These are phyloP conservation scores for Python bivittatus DNA, from an alignment of 2,113 vertebrate species.

Conservation along the genomic window DNA sequence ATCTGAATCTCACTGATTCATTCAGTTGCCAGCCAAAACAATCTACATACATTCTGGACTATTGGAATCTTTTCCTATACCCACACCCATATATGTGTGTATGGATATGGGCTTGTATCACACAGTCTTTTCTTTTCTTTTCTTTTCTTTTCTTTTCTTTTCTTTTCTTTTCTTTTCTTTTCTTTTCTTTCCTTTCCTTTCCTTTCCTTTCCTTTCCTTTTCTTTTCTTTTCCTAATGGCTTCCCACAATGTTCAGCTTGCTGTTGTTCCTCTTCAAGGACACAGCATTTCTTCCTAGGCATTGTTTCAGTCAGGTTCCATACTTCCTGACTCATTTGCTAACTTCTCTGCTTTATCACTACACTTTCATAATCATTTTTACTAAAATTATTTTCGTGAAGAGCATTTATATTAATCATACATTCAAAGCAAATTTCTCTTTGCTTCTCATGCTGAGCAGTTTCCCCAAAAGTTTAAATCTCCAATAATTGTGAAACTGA, in stretches of 20 bases:
- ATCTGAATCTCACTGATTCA: not conserved
- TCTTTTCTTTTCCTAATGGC: not conserved
- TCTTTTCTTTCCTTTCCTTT: too few species aligned
- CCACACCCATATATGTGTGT: not conserved
- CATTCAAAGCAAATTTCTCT: not conserved
- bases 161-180: too few species aligned
- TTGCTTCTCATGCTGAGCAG: not conserved
- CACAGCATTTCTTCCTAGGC: not conserved
- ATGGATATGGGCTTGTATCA: not conserved
- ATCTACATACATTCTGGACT: not conserved
- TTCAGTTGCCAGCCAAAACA: not conserved
- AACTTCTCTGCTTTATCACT: not conserved
- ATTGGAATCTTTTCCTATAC: too few species aligned
- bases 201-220: too few species aligned
- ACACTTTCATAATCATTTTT: not conserved
- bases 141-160: too few species aligned
- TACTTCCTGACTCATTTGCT: not conserved
- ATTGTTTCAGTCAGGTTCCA: not conserved
- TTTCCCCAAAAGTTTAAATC: not conserved
- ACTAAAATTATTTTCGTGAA: not conserved
- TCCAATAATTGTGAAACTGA: not conserved
- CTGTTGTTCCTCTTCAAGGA: not conserved
- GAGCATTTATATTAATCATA: not conserved
- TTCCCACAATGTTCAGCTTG: not conserved
- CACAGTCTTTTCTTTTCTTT: not conserved